Evolutionary conservation across 2,113 vertebrate species (phyloP).

Genomic region (Guaruba guarouba): DNA sequence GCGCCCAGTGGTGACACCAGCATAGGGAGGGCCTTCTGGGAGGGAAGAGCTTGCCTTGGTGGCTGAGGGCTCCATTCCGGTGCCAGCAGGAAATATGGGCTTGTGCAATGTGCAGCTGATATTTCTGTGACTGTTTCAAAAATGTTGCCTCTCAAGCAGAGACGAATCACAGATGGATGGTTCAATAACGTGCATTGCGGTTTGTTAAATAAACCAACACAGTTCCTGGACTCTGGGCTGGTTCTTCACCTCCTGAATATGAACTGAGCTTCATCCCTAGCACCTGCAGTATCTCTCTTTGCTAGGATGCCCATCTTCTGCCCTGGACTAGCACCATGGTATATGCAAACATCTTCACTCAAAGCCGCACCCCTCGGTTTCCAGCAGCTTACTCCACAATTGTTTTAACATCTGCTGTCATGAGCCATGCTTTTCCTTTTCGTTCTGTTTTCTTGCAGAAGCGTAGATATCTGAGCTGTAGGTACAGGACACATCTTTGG

Average conservation of each 20-base stretch:
- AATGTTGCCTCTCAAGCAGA: not conserved
- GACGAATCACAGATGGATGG: not conserved
- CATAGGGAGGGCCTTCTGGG: not conserved
- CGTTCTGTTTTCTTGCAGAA: not conserved
- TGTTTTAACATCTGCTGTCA: not conserved
- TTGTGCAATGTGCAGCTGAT: not conserved
- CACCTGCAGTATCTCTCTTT: not conserved
- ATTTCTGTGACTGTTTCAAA: not conserved
- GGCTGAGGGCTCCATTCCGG: fast-evolving
- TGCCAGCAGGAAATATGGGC: not conserved
- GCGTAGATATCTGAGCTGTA: not conserved
- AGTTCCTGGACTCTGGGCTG: not conserved
- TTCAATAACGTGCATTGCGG: not conserved
- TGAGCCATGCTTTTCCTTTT: not conserved
- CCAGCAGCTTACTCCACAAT: not conserved
- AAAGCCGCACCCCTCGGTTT: not conserved
- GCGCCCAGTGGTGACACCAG: not conserved
- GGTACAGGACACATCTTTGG: not conserved
- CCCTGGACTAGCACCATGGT: fast-evolving
- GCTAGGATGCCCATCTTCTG: not conserved
- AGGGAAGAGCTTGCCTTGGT: not conserved
- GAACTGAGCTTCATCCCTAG: not conserved
- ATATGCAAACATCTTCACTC: not conserved
- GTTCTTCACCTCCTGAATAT: not conserved
- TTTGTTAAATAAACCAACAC: not conserved